These are phyloP conservation scores for Drosophila serrata DNA, from an alignment of 1,140 invertebrate species.

Conservation along the genomic window DNA sequence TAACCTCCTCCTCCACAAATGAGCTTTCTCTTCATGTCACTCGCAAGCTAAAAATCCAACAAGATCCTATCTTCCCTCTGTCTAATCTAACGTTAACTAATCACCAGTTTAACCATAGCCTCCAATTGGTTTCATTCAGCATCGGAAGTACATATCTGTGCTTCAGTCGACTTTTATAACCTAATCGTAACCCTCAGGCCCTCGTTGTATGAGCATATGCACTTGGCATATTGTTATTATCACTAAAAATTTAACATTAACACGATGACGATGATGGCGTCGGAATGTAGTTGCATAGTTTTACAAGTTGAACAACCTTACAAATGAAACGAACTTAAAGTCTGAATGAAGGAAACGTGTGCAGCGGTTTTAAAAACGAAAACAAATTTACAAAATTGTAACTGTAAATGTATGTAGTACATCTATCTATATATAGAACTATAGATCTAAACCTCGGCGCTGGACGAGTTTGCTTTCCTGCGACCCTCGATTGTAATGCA, in stretches of 20 bases:
- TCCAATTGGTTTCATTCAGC: conserved; percentile 65
- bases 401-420: conserved; percentile 48
- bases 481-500: conserved; percentile 26
- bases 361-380: conserved; percentile 79
- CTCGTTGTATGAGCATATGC: conserved; percentile 53
- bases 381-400: conserved; percentile 58
- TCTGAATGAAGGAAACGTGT: conserved; percentile 80
- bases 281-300: conserved; percentile 65
- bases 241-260: conserved; percentile 18
- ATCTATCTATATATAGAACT: conserved; percentile 20
- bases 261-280: conserved; percentile 17
- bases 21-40: conserved; percentile 75
- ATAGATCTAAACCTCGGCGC: conserved; percentile 29
- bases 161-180: conserved; percentile 10
- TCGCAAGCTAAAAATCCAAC: conserved; percentile 20
- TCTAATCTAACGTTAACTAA: conserved; percentile 27
- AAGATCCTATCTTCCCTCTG: conserved; percentile 38
- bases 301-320: conserved; percentile 74
- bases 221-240: conserved; percentile 60
- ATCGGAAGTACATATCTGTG: conserved; percentile 7
- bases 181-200: conserved; percentile 55
- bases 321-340: conserved; percentile 82
- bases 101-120: conserved; percentile 34
- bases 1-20: conserved; percentile 1
- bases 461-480: conserved; percentile 34